Evolutionary conservation across 2,797 vertebrate genomes (phyloP).

Genomic region (Crax fasciolata): DNA sequence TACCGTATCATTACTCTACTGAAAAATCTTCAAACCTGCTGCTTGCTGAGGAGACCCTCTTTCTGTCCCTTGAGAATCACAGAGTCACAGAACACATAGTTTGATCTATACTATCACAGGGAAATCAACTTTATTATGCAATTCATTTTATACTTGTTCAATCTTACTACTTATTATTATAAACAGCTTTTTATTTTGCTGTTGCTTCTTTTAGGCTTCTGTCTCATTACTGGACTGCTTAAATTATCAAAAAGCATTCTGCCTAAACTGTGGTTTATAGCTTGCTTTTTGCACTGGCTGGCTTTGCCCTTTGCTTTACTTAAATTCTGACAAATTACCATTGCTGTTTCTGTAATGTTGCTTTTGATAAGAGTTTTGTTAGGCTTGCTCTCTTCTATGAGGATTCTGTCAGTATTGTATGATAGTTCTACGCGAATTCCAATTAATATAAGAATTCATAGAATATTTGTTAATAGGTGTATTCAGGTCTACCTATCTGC

Average conservation of each 20-base stretch:
- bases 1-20: background rate
- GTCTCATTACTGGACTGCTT: slow-evolving; percentile 38
- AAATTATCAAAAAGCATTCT: slow-evolving; percentile 56
- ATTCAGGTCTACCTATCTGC: background rate
- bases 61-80: slow-evolving; percentile 21
- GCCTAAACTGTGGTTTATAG: slow-evolving; percentile 31
- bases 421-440: background rate
- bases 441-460: background rate
- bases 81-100: background rate
- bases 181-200: slow-evolving; percentile 59
- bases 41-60: background rate
- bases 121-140: slow-evolving; percentile 17
- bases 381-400: background rate
- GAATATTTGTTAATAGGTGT: background rate
- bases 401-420: background rate
- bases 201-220: slow-evolving; percentile 39
- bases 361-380: slow-evolving; percentile 10
- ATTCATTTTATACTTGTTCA: slow-evolving; percentile 28
- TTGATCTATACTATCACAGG: slow-evolving; percentile 13
- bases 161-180: slow-evolving; percentile 12
- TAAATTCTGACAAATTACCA: slow-evolving; percentile 10
- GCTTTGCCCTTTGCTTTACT: slow-evolving; percentile 27
- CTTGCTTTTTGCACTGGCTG: background rate
- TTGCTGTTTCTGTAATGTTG: background rate
- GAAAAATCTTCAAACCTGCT: slow-evolving; percentile 19